A percentile compares a stretch with the other conserved stretches of the same genome.
Conservation (phyloP, 2,113 vertebrate genomes). For the Burhinus bistriatus region DNA sequence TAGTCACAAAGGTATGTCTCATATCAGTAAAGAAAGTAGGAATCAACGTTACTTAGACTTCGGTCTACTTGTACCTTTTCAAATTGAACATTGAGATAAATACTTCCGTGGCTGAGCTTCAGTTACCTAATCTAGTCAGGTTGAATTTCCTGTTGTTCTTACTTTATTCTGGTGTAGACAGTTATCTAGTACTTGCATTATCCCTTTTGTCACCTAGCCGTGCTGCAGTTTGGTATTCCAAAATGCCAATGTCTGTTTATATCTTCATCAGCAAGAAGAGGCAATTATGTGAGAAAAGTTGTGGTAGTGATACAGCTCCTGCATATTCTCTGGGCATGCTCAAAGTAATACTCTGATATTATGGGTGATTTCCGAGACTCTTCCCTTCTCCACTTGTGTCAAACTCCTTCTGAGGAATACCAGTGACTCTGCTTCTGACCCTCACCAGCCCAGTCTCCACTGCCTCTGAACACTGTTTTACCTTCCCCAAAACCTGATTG, state of each 20-base stretch:
- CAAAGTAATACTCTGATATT: neutral
- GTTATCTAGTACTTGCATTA: neutral
- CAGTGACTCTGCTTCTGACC: neutral
- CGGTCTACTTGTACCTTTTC: neutral
- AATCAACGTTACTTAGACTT: neutral
- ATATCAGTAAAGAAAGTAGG: neutral
- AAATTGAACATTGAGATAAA: neutral
- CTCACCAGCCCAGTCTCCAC: accelerated
- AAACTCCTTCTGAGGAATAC: neutral
- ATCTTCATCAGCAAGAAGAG: neutral
- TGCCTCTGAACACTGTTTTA: neutral
- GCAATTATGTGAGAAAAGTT: neutral
- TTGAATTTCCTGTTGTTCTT: neutral
- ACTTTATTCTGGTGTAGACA: neutral
- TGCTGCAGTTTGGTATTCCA: neutral
- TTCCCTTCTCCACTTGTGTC: neutral
- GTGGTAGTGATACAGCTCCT: neutral
- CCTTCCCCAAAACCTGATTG: neutral
- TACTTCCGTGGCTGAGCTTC: neutral
- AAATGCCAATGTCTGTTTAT: neutral
- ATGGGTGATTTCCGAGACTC: neutral
- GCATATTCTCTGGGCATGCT: neutral
- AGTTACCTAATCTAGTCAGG: neutral
- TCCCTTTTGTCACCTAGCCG: neutral
- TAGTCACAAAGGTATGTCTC: neutral